These are phyloP conservation scores for Parambassis ranga DNA, from an alignment of 2,797 vertebrate species.

Conservation along the genomic window DNA sequence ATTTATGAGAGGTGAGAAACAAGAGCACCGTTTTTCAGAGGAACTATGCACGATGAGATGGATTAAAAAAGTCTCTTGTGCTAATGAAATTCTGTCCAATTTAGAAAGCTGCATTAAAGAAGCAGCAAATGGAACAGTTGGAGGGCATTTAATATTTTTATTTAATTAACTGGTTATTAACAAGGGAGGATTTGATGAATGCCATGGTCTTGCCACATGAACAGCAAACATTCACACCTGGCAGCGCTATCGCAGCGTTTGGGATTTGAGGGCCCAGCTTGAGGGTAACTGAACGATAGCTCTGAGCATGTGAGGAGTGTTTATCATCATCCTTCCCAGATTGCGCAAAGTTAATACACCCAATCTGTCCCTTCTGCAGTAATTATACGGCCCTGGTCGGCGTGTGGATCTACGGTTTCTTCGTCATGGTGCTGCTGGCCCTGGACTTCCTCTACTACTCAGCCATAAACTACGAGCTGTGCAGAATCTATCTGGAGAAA, in stretches of 20 bases:
- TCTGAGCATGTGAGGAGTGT: conserved; percentile 29
- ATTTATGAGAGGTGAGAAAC: conserved; percentile 33
- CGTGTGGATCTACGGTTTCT: conserved; percentile 99
- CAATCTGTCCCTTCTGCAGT: conserved; percentile 71
- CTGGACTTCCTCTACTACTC: conserved; percentile 98
- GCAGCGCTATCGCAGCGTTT: conserved; percentile 17
- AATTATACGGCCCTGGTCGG: conserved; percentile 96
- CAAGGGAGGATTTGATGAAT: conserved; percentile 42
- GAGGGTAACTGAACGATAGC: conserved; percentile 30
- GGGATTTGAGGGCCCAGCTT: conserved; percentile 31
- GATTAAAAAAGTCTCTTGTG: conserved; percentile 37
- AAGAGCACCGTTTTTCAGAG: conserved; percentile 21
- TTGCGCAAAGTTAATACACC: conserved; percentile 28
- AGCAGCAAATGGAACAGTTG: conserved; percentile 51
- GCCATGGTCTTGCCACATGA: conserved; percentile 37
- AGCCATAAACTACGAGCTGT: conserved; percentile 97
- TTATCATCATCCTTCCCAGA: conserved; percentile 40
- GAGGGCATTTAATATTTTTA: conserved; percentile 11
- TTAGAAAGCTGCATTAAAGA: conserved; percentile 38
- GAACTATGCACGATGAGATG: conserved; percentile 10
- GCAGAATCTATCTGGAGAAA: conserved; percentile 92
- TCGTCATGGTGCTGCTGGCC: conserved; percentile 91
- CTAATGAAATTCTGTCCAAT: conserved; percentile 39
- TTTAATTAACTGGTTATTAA: conserved; percentile 28
- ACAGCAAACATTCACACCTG: conserved; percentile 50